These are phyloP conservation scores for Anarhynchus alexandrinus DNA, from an alignment of 2,113 vertebrate species.

Conservation along the genomic window DNA sequence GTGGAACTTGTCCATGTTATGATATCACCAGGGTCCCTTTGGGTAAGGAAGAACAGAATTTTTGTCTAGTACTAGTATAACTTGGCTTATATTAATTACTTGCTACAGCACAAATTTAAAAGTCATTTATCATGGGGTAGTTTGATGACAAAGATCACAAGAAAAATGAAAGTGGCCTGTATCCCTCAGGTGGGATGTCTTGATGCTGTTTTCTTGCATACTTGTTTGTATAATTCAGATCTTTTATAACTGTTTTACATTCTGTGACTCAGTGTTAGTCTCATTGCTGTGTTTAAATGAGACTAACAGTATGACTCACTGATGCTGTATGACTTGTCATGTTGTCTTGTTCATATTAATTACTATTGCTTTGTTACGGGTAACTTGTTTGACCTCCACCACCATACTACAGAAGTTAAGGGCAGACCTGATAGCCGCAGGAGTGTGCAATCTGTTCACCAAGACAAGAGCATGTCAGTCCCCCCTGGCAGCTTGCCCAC, in stretches of 20 bases:
- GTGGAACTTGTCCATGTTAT: neutral
- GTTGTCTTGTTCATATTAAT: neutral
- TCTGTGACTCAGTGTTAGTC: neutral
- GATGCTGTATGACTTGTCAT: neutral
- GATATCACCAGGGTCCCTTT: neutral
- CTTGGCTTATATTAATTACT: neutral
- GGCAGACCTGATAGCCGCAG: neutral
- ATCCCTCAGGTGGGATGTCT: neutral
- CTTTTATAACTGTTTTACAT: neutral
- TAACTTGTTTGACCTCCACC: neutral
- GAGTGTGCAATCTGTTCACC: neutral
- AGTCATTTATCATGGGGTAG: neutral
- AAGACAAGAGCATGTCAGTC: neutral
- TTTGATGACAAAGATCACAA: neutral
- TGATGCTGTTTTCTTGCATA: neutral
- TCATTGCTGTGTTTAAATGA: neutral
- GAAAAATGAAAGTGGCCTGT: neutral
- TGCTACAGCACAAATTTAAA: neutral
- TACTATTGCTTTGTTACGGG: neutral
- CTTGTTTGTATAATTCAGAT: neutral
- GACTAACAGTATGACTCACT: neutral
- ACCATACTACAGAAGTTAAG: neutral
- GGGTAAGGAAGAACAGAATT: neutral
- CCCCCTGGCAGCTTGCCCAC: neutral
- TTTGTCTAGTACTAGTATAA: neutral